phyloP scores from a whole-genome alignment of 2,888 invertebrate genomes.

The Sinotaia quadrata region DNA sequence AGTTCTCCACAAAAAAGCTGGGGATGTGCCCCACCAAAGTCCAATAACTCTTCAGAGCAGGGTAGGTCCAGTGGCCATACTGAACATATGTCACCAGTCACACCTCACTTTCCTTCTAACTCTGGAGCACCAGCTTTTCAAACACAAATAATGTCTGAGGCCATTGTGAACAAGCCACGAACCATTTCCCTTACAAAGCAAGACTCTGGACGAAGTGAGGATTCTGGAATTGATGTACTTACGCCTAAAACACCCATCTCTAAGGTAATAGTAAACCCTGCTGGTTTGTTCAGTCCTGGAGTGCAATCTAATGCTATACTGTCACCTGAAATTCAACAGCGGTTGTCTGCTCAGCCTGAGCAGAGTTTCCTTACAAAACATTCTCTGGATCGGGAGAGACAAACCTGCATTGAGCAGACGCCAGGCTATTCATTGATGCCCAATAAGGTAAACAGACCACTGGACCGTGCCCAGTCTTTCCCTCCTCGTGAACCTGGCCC shows the following conservation, averaged over 20 bases:
- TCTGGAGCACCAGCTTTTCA: conserved; percentile 50
- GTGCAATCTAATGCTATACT: background rate
- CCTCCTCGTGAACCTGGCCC: conserved; percentile 8
- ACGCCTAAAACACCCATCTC: conserved; percentile 47
- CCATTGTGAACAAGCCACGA: conserved; percentile 29
- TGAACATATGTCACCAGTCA: conserved; percentile 66
- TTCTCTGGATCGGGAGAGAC: conserved; percentile 27
- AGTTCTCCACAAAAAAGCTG: conserved; percentile 63
- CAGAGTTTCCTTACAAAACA: conserved; percentile 29
- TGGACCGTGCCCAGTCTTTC: conserved; percentile 21
- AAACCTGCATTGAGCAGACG: conserved; percentile 20
- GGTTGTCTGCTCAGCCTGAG: conserved; percentile 8
- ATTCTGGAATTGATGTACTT: conserved; percentile 63
- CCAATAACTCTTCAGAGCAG: conserved; percentile 63
- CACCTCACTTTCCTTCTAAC: conserved; percentile 53
- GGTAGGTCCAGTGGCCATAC: too few relatives aligned
- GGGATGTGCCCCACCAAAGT: conserved; percentile 60
- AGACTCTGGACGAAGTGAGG: conserved; percentile 56
- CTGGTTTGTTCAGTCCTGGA: conserved; percentile 13
- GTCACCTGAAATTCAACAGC: background rate
- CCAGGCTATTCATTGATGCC: background rate
- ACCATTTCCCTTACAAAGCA: conserved; percentile 48
- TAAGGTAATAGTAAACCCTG: conserved; percentile 21
- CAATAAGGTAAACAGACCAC: background rate
- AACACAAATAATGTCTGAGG: conserved; percentile 35